Conservation (phyloP, 2,888 invertebrate genomes). For the Sialis lutaria region DNA sequence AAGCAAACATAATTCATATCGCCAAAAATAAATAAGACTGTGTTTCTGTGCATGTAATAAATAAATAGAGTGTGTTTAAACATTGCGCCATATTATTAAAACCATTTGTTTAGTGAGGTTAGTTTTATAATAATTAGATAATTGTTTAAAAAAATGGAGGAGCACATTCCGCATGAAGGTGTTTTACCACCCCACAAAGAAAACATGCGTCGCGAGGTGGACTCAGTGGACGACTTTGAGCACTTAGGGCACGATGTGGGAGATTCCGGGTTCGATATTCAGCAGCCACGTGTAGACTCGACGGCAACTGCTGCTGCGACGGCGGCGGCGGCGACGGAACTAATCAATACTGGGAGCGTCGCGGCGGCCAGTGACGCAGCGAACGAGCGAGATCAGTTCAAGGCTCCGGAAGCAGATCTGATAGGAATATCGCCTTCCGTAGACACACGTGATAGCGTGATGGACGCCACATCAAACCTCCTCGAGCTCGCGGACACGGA, state of each 20-base stretch:
- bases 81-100: neutral
- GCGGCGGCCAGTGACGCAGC: slow-evolving; percentile 16
- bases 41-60: too few relatives aligned
- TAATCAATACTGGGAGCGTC: slow-evolving; percentile 11
- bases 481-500: neutral
- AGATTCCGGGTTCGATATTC: slow-evolving; percentile 10
- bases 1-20: too few relatives aligned
- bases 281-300: slow-evolving; percentile 15
- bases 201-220: slow-evolving; percentile 32
- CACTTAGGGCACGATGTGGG: slow-evolving; percentile 37
- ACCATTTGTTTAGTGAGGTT: neutral
- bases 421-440: neutral
- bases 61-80: too few relatives aligned
- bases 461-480: slow-evolving; percentile 20
- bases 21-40: neutral
- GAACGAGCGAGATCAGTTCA: slow-evolving; percentile 9
- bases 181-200: neutral
- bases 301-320: slow-evolving; percentile 21
- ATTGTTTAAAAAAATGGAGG: neutral
- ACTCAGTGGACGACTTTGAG: slow-evolving; percentile 58
- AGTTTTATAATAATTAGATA: neutral
- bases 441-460: slow-evolving; percentile 14
- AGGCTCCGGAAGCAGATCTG: slow-evolving; percentile 3
- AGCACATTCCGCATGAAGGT: too few relatives aligned
- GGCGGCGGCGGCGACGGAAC: slow-evolving; percentile 26